These are phyloP conservation scores for Timema cristinae DNA, from an alignment of 2,888 invertebrate genomes.

Conservation along the genomic window DNA sequence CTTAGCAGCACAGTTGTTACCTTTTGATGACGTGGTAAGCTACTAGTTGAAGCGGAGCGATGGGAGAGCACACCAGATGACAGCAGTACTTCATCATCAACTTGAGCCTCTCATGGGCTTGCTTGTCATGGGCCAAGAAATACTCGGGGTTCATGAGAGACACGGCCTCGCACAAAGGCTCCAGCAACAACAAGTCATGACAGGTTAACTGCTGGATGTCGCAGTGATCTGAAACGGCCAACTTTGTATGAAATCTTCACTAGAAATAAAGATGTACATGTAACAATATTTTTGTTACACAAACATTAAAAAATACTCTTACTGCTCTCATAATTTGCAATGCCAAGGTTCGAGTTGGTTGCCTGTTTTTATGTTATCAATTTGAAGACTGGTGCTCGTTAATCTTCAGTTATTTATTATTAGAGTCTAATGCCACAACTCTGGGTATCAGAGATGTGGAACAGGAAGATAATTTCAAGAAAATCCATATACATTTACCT, in stretches of 20 bases:
- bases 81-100: constrained; percentile 44
- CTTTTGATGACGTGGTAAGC: constrained; percentile 48
- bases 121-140: constrained; percentile 34
- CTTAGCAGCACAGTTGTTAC: no score
- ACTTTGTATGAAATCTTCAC: not conserved
- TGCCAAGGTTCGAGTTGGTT: no score
- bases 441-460: no score
- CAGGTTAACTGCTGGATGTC: not conserved
- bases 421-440: no score
- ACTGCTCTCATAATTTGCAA: no score
- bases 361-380: no score
- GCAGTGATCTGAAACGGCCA: not conserved
- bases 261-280: not conserved
- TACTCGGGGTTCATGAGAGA: constrained; percentile 36
- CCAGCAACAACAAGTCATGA: constrained; percentile 23
- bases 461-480: no score
- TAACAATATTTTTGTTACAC: no score
- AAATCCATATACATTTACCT: no score
- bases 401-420: no score
- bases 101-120: constrained; percentile 22
- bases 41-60: constrained; percentile 47
- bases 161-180: constrained; percentile 39
- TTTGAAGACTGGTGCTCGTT: no score
- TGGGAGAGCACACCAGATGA: constrained; percentile 44
- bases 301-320: no score